Percentiles rank a stretch among this genome's conserved stretches.
Evolutionary conservation across 2,113 vertebrate species (phyloP).

Genomic region (Vulpes vulpes): DNA sequence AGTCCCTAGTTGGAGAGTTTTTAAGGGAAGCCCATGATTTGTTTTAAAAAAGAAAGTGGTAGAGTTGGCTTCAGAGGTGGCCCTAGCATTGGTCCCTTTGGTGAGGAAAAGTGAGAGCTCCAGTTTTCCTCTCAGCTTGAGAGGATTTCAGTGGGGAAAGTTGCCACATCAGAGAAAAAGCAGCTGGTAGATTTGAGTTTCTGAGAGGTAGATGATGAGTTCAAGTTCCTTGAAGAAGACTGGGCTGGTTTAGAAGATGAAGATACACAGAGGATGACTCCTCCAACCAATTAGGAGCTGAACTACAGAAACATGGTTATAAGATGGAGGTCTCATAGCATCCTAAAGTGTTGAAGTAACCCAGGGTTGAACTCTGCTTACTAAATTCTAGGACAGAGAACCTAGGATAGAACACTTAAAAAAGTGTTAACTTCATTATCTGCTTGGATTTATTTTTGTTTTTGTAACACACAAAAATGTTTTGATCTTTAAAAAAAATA

Average conservation of each 20-base stretch:
- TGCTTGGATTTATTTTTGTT: conserved; percentile 63
- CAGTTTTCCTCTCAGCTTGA: not conserved
- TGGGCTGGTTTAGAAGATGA: conserved; percentile 99
- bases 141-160: not conserved
- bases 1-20: not conserved
- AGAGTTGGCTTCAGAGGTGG: too few species aligned
- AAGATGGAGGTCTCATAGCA: conserved; percentile 99
- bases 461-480: conserved; percentile 73
- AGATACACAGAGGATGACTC: conserved; percentile 98
- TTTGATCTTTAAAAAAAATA: conserved; percentile 52
- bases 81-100: fast-evolving
- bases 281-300: conserved; percentile 97
- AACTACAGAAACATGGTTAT: conserved; percentile 98
- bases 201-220: conserved; percentile 97
- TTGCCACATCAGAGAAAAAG: conserved; percentile 94
- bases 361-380: conserved; percentile 61
- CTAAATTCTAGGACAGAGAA: conserved; percentile 76
- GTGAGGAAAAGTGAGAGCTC: not conserved
- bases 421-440: conserved; percentile 69
- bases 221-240: conserved; percentile 97
- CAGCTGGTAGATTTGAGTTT: conserved; percentile 95
- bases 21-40: conserved; percentile 12
- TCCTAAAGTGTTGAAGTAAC: conserved; percentile 68
- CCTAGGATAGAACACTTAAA: conserved; percentile 19
- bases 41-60: conserved; percentile 50